Percentiles rank a stretch among this genome's conserved stretches.
These are phyloP conservation scores for Cairina moschata DNA, from an alignment of 2,113 vertebrate genomes.

Conservation along the genomic window DNA sequence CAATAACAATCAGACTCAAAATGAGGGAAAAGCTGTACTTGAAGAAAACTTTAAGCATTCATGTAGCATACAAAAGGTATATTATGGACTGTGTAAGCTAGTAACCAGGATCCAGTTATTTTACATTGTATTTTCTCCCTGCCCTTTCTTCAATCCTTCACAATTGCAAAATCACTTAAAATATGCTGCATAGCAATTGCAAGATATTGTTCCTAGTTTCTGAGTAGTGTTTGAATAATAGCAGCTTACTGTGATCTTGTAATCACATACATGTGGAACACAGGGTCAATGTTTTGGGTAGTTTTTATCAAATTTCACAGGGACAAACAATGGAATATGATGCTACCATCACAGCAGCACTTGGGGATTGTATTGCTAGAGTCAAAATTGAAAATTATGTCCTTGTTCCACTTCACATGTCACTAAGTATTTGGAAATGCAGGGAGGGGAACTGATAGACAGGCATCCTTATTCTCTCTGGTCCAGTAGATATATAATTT, in stretches of 20 bases:
- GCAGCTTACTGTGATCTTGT: neutral
- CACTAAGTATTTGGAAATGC: neutral
- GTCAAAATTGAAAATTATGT: neutral
- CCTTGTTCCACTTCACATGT: neutral
- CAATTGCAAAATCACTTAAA: neutral
- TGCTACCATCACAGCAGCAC: neutral
- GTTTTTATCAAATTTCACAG: neutral
- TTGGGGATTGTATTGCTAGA: neutral
- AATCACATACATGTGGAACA: neutral
- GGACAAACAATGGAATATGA: neutral
- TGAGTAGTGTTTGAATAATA: neutral
- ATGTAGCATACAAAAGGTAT: neutral
- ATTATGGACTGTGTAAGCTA: neutral
- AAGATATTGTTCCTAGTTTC: neutral
- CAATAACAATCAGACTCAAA: neutral
- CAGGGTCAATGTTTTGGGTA: neutral
- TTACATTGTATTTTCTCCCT: neutral
- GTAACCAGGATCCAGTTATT: neutral
- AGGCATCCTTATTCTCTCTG: neutral
- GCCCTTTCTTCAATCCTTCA: neutral
- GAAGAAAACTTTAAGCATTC: neutral
- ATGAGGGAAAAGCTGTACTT: neutral
- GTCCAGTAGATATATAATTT: neutral
- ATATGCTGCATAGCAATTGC: neutral
- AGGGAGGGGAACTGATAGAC: neutral